Conservation (phyloP, 2,797 vertebrate genomes). For the Protonibea diacanthus region DNA sequence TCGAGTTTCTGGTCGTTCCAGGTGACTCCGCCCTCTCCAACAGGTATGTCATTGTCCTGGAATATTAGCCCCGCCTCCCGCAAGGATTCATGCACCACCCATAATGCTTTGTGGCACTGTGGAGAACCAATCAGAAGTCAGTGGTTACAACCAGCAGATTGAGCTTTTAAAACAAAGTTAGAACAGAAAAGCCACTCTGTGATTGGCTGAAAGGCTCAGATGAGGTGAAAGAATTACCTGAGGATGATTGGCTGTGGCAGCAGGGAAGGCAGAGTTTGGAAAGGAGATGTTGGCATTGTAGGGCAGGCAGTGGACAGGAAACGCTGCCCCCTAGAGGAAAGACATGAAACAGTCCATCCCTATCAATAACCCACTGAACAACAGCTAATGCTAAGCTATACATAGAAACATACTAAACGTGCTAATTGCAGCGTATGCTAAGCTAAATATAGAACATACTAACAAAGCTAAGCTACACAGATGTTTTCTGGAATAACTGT, state of each 20-base stretch:
- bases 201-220: slow-evolving; percentile 18
- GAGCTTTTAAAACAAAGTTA: background rate
- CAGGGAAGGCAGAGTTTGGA: slow-evolving; percentile 29
- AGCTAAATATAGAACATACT: background rate
- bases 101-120: slow-evolving; percentile 46
- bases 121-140: slow-evolving; percentile 42
- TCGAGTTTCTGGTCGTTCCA: slow-evolving; percentile 37
- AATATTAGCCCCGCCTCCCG: background rate
- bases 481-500: too few species aligned
- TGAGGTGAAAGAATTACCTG: slow-evolving; percentile 46
- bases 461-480: too few species aligned
- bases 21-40: slow-evolving; percentile 7
- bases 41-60: background rate
- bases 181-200: background rate
- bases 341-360: background rate
- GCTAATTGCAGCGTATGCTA: background rate
- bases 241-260: background rate
- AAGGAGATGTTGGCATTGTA: slow-evolving; percentile 51
- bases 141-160: background rate
- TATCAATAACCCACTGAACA: background rate
- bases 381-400: slow-evolving; percentile 3
- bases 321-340: slow-evolving; percentile 8
- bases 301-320: slow-evolving; percentile 39
- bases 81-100: slow-evolving; percentile 47
- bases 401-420: background rate